These are phyloP conservation scores for Drosophila micromelanica DNA, from an alignment of 1,140 invertebrate genomes.

Conservation along the genomic window DNA sequence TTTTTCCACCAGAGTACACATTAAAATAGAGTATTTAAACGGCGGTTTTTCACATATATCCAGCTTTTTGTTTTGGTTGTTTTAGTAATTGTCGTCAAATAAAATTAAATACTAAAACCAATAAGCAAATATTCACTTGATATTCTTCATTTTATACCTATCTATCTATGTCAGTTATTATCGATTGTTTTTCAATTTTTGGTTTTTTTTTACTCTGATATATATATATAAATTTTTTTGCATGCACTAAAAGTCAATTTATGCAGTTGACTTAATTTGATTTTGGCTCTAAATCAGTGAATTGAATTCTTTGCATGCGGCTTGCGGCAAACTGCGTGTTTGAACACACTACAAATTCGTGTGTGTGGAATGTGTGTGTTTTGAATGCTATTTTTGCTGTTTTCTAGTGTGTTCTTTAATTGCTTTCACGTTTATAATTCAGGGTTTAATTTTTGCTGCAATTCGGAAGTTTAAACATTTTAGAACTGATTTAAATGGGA, in stretches of 20 bases:
- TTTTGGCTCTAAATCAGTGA: conserved; percentile 59
- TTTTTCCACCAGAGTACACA: no score
- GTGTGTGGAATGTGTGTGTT: background rate
- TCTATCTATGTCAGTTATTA: conserved; percentile 13
- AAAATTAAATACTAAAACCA: conserved; percentile 7
- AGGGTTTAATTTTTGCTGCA: background rate
- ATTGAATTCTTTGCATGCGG: conserved; percentile 19
- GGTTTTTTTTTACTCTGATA: background rate
- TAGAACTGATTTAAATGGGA: no score
- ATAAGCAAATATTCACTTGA: conserved; percentile 27
- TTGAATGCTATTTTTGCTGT: background rate
- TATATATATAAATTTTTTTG: conserved; percentile 3
- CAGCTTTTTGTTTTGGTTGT: background rate
- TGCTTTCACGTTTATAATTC: background rate
- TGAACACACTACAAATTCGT: conserved; percentile 12
- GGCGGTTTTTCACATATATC: background rate
- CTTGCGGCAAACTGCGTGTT: background rate
- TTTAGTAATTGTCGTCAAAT: conserved; percentile 1
- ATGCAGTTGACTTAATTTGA: conserved; percentile 79
- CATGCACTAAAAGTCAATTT: conserved; percentile 74
- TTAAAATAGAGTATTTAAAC: background rate
- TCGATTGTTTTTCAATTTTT: conserved; percentile 18
- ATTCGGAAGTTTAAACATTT: background rate
- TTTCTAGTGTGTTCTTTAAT: background rate
- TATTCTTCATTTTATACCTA: background rate